Evolutionary conservation across 2,888 invertebrate genomes (phyloP).

Genomic region (Ectobius pallidus): DNA sequence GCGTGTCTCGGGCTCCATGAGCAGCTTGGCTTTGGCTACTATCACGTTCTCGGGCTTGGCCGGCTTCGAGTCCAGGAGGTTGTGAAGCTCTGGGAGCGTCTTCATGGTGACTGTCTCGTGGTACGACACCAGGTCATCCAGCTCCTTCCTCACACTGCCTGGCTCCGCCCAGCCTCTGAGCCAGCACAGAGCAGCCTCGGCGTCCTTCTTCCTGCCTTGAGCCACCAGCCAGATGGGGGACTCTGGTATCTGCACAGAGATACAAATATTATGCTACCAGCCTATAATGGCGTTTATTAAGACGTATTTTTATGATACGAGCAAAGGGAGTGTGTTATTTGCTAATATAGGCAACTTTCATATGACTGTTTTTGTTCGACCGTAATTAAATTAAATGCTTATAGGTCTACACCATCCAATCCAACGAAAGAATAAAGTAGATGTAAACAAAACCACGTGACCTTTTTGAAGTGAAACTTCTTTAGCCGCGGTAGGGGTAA

Average conservation of each 20-base stretch:
- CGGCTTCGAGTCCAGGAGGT: not conserved
- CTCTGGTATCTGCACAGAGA: slow-evolving; percentile 23
- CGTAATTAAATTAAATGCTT: too few relatives aligned
- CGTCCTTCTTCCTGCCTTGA: not conserved
- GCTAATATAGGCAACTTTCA: too few relatives aligned
- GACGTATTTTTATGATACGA: too few relatives aligned
- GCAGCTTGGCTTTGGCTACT: not conserved
- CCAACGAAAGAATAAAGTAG: too few relatives aligned
- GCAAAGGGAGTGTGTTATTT: too few relatives aligned
- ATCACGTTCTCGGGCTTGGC: not conserved
- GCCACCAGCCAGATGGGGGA: slow-evolving; percentile 20
- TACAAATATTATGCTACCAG: too few relatives aligned
- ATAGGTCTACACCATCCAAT: too few relatives aligned
- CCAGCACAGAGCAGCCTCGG: slow-evolving; percentile 51
- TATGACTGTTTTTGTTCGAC: too few relatives aligned
- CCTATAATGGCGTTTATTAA: too few relatives aligned
- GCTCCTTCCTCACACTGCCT: slow-evolving; percentile 59
- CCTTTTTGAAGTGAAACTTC: too few relatives aligned
- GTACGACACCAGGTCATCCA: slow-evolving; percentile 58
- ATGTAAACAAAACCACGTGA: too few relatives aligned
- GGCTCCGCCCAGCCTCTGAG: slow-evolving; percentile 63
- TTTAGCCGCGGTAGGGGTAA: too few relatives aligned
- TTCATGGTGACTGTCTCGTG: slow-evolving; percentile 50
- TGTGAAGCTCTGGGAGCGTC: not conserved
- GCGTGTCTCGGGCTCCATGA: not conserved